phyloP scores from a whole-genome alignment of 2,888 invertebrate genomes.

The Notodonta dromedarius region DNA sequence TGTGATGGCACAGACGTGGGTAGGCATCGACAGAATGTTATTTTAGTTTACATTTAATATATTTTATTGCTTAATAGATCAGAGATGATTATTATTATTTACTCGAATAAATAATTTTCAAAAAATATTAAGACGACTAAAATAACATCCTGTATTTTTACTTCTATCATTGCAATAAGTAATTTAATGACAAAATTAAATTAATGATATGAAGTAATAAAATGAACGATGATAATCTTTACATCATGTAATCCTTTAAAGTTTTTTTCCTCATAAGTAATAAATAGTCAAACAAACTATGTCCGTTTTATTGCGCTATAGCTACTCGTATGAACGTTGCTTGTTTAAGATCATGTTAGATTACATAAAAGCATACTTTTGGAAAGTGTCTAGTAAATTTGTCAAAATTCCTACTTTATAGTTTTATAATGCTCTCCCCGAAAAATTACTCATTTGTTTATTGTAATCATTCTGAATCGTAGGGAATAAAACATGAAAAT shows the following conservation, averaged over 20 bases:
- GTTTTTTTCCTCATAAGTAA: not conserved
- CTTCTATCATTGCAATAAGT: conserved; percentile 66
- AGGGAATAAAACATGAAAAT: no score
- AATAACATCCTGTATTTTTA: conserved; percentile 29
- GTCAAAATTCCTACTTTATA: conserved; percentile 17
- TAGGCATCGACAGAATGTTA: conserved; percentile 18
- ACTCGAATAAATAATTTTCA: not conserved
- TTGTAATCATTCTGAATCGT: not conserved
- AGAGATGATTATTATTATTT: not conserved
- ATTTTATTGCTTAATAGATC: no score
- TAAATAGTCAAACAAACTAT: no score
- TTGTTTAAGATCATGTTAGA: no score
- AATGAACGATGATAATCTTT: conserved; percentile 21
- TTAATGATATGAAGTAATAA: conserved; percentile 62
- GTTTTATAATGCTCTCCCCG: conserved; percentile 53
- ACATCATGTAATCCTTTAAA: conserved; percentile 10
- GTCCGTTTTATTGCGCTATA: no score
- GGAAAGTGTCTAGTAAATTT: no score
- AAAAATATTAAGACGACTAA: conserved; percentile 11
- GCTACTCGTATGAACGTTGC: no score
- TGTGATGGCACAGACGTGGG: conserved; percentile 31
- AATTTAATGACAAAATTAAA: conserved; percentile 72
- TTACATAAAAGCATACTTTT: no score
- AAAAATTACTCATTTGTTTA: conserved; percentile 29
- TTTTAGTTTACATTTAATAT: conserved; percentile 8